A percentile compares a stretch with the other conserved stretches of the same genome.
phyloP scores from a whole-genome alignment of 2,113 vertebrate genomes.

The Psettodes erumei region DNA sequence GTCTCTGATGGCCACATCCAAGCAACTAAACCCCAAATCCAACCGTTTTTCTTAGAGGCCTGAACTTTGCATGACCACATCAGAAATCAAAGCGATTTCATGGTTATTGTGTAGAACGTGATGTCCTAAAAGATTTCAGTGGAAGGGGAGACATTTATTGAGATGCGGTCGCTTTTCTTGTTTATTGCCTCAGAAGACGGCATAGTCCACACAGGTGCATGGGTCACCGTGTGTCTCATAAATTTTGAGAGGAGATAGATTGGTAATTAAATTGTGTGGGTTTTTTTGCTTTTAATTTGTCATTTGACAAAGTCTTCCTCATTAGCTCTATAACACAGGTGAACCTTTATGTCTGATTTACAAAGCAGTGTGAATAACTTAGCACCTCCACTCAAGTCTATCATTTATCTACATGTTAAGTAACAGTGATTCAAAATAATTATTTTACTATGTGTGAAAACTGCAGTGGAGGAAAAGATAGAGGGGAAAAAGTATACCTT shows the following conservation, averaged over 20 bases:
- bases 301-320: not conserved
- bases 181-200: slow-evolving; percentile 52
- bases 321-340: slow-evolving; percentile 10
- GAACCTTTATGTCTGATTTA: slow-evolving; percentile 63
- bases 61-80: slow-evolving; percentile 82
- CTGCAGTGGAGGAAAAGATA: not conserved
- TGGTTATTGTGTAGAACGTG: slow-evolving; percentile 75
- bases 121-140: slow-evolving; percentile 60
- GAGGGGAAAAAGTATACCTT: not conserved
- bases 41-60: slow-evolving; percentile 60
- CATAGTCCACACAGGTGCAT: slow-evolving; percentile 66
- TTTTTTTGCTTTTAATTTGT: not conserved
- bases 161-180: slow-evolving; percentile 48
- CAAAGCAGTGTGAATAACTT: slow-evolving; percentile 61
- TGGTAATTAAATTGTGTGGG: too few relatives aligned
- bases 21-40: slow-evolving; percentile 73
- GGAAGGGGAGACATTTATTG: slow-evolving; percentile 48
- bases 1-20: slow-evolving; percentile 62
- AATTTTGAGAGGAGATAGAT: not conserved
- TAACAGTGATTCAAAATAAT: not conserved
- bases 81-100: slow-evolving; percentile 81
- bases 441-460: not conserved
- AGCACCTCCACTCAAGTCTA: slow-evolving; percentile 28
- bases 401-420: too few relatives aligned
- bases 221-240: not conserved